Base-by-base conservation (phyloP, 2,888 invertebrate genomes). In the Andrena flavipes region DNA sequence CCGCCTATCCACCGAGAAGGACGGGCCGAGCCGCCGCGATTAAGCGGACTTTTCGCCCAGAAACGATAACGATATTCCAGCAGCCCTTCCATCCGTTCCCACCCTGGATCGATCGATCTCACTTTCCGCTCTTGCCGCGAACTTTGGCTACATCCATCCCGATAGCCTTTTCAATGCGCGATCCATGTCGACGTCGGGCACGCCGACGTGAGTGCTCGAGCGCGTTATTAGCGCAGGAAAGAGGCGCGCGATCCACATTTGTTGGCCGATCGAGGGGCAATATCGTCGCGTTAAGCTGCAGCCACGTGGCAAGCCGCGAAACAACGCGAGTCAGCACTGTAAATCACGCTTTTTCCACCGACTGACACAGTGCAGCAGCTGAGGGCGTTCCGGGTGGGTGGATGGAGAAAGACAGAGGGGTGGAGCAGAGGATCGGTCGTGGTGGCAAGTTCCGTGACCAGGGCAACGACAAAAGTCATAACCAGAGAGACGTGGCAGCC, bases 291-390 rank as follows among this genome's bases (percentile, higher is more conserved):
- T 67, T 56, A 74, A 48, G 49, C 65, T n/a, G 54, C n/a, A 77
- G 72, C 23, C 75, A 75, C 71, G 72, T 29, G 79, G 76, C 75
- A 75, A 82, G 70, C 80, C 35, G 76, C 26, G 79, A 86, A 76
- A 81, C 76, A 77, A 82, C 72, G 63, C 51, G 67, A 59, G 26
- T 33, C 29, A 16, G 26, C 71, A 63, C 54, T 62, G 80, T 85
- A 85, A 87, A 82, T 87, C 80, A 82, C 23, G 33, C 76, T 81
- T 85, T 83, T 87, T 78, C 76, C 63, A 56, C 16, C 60, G 78
- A 62, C 23, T 68, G 74, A 42, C 23, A 65, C 49, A 3, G 26
- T 10, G 63, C 29, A 16, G 56, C 63, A 29, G 51, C 30, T 63
- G 23, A 42, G 42, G 42, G 13, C 1, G 42, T 1, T 16, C 23